Conservation (phyloP, 2,113 vertebrate genomes). For the Megaptera novaeangliae region DNA sequence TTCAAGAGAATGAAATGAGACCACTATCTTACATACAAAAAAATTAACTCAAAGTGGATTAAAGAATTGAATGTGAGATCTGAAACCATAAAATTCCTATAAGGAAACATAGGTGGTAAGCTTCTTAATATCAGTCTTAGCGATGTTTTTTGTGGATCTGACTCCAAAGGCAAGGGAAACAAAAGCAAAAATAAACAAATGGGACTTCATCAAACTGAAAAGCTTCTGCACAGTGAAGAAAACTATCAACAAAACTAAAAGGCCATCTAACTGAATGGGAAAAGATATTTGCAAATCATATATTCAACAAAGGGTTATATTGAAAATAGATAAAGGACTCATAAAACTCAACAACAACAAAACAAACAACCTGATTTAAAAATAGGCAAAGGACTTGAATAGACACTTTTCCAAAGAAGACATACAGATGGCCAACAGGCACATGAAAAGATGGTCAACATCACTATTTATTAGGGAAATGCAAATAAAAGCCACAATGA, state of each 20-base stretch:
- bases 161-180: not conserved
- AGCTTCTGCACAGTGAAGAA: not conserved
- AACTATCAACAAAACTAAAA: not conserved
- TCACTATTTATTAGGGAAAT: not conserved
- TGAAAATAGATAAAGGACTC: not conserved
- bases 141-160: not conserved
- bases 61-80: not conserved
- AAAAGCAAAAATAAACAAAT: not conserved
- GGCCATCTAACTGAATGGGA: not conserved
- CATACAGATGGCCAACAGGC: not conserved
- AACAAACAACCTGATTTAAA: not conserved
- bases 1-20: too few species aligned
- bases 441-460: not conserved
- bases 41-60: not conserved
- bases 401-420: not conserved
- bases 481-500: not conserved
- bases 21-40: too few species aligned
- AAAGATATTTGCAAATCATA: not conserved
- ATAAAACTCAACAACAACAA: not conserved
- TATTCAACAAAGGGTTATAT: not conserved
- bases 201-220: not conserved
- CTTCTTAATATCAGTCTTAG: not conserved
- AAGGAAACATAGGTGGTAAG: not conserved
- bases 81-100: not conserved
- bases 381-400: not conserved